Percentiles rank a stretch among this genome's conserved stretches.
These are phyloP conservation scores for Penaeus chinensis DNA, from an alignment of 1,140 invertebrate species.

Conservation along the genomic window DNA sequence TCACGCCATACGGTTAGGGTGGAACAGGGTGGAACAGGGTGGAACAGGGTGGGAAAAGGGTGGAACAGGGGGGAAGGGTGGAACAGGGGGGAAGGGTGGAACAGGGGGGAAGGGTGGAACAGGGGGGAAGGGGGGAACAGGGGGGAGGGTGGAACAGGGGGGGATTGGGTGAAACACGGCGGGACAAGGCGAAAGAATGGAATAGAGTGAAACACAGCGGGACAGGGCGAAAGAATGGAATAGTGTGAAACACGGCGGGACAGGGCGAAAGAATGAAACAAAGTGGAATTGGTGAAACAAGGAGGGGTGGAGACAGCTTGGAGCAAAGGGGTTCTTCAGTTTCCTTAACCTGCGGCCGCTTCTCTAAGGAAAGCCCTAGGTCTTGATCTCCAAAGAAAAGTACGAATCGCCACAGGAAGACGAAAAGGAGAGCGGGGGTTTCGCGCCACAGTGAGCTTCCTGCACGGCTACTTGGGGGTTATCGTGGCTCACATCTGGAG, in stretches of 20 bases:
- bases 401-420: too few relatives aligned
- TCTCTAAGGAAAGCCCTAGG: too few relatives aligned
- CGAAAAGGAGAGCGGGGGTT: too few relatives aligned
- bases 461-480: too few relatives aligned
- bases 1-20: too few relatives aligned
- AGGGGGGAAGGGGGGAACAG: background rate
- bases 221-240: background rate
- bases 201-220: background rate
- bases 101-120: background rate
- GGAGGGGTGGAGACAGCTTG: background rate
- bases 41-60: background rate
- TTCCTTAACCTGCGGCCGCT: too few relatives aligned
- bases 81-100: background rate
- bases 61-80: background rate
- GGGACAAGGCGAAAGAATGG: background rate
- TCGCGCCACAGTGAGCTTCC: too few relatives aligned
- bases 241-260: background rate
- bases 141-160: background rate
- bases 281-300: background rate
- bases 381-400: too few relatives aligned
- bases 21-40: background rate
- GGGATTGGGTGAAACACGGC: background rate
- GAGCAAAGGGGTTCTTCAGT: too few relatives aligned
- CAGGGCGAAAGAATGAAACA: background rate
- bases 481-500: too few relatives aligned